phyloP scores from a whole-genome alignment of 1,140 invertebrate species.

The Conus ventricosus region DNA sequence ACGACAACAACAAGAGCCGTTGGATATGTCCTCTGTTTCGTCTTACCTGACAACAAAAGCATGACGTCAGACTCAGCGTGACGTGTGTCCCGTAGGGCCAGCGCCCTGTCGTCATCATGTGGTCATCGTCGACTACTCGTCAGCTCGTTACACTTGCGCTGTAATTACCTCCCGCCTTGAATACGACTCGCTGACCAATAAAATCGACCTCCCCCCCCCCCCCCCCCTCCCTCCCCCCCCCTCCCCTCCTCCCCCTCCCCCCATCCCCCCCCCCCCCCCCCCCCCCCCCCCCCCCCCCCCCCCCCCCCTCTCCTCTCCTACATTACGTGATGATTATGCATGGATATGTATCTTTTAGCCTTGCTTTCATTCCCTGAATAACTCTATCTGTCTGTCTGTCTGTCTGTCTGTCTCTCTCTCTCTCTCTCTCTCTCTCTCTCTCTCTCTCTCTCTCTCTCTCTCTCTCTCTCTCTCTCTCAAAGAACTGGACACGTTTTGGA shows the following conservation, averaged over 20 bases:
- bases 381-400: background rate
- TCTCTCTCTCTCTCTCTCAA: background rate
- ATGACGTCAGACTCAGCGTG: too few species aligned
- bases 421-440: background rate
- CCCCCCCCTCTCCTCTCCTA: background rate
- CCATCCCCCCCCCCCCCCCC: background rate
- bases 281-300: too few species aligned
- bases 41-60: too few species aligned
- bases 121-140: too few species aligned
- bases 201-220: background rate
- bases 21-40: too few species aligned
- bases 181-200: too few species aligned
- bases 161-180: too few species aligned
- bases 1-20: too few species aligned
- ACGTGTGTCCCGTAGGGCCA: too few species aligned
- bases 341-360: background rate
- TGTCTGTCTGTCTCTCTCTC: slow-evolving; percentile 9
- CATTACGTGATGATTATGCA: background rate
- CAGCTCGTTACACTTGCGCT: too few species aligned
- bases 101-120: too few species aligned
- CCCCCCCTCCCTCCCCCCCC: background rate
- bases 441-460: slow-evolving; percentile 23
- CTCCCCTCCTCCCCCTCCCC: background rate
- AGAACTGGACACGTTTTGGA: too few species aligned
- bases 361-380: background rate